phyloP scores from a whole-genome alignment of 2,113 vertebrate species.

The Chloebia gouldiae region DNA sequence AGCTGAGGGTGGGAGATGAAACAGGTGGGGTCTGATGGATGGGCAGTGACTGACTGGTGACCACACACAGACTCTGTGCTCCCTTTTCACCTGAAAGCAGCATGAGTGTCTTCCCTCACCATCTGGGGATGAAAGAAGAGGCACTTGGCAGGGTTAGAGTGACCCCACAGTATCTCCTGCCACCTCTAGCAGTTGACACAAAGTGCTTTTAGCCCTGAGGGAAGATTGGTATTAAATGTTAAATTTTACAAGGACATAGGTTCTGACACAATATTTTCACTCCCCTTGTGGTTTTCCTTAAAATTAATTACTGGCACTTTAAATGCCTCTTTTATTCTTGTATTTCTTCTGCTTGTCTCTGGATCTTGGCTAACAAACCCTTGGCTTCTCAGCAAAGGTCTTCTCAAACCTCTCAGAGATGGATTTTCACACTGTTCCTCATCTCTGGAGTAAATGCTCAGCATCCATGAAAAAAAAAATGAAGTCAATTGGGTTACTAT shows the following conservation, averaged over 20 bases:
- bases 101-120: fast-evolving
- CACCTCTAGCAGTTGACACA: fast-evolving
- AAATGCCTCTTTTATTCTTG: neutral
- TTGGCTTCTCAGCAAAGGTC: neutral
- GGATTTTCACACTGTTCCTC: neutral
- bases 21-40: neutral
- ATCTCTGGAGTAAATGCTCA: neutral
- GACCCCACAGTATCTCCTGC: neutral
- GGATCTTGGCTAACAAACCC: neutral
- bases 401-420: neutral
- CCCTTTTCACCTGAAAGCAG: neutral
- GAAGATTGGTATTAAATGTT: neutral
- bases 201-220: neutral
- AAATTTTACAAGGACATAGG: neutral
- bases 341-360: neutral
- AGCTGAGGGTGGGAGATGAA: neutral
- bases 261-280: neutral
- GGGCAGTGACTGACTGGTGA: neutral
- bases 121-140: fast-evolving
- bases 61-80: fast-evolving
- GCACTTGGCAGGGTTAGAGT: neutral
- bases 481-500: neutral
- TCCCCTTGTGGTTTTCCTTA: neutral
- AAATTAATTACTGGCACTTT: neutral
- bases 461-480: neutral